A percentile compares a stretch with the other conserved stretches of the same genome.
phyloP scores from a whole-genome alignment of 2,797 vertebrate species.

The Microcaecilia unicolor region DNA sequence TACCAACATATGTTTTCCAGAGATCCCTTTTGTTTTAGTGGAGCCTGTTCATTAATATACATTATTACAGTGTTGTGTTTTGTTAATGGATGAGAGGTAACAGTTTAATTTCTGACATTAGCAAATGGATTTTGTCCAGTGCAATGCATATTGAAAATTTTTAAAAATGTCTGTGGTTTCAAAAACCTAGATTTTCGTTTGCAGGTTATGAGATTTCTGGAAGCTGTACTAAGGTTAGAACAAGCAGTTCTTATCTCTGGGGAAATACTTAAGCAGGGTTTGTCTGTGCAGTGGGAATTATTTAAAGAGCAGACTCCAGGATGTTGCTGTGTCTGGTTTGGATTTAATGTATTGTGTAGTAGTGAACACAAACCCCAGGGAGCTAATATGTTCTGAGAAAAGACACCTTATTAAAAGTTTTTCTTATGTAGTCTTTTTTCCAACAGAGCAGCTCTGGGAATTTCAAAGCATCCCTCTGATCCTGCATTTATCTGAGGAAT shows the following conservation, averaged over 20 bases:
- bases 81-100: too few species aligned
- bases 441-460: conserved; percentile 63
- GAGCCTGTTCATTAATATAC: too few species aligned
- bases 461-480: conserved; percentile 87
- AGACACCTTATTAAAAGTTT: conserved; percentile 60
- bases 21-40: too few species aligned
- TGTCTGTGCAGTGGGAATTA: conserved; percentile 1
- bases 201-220: conserved; percentile 10
- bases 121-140: too few species aligned
- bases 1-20: too few species aligned
- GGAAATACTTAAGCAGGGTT: conserved; percentile 7
- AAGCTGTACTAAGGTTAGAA: conserved; percentile 6
- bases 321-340: conserved; percentile 59
- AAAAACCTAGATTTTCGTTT: too few species aligned
- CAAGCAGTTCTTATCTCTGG: conserved; percentile 9
- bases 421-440: conserved; percentile 49
- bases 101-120: too few species aligned
- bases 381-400: conserved; percentile 10
- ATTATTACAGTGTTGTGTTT: too few species aligned
- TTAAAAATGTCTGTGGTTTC: too few species aligned
- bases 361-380: conserved; percentile 29
- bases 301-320: conserved; percentile 12
- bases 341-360: conserved; percentile 56
- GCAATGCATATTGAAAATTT: too few species aligned
- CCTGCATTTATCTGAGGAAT: conserved; percentile 97